A percentile compares a stretch with the other conserved stretches of the same genome.
Evolutionary conservation across 64 coral and sea anemone genomes (phyloP).

Genomic region (Montipora efflorescens): DNA sequence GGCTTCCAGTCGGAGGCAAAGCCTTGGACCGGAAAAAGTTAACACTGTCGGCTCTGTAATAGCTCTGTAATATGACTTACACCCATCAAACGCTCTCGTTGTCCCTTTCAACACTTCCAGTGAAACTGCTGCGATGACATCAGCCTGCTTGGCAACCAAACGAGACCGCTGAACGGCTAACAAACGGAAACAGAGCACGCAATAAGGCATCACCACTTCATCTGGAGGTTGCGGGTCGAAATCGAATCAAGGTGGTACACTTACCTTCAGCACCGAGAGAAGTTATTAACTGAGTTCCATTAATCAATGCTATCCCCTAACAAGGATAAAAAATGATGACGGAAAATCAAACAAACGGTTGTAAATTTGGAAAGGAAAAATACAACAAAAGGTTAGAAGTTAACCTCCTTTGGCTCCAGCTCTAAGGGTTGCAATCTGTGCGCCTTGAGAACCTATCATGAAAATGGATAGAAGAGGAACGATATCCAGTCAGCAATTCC

Average conservation of each 20-base stretch:
- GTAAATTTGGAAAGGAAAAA: not conserved
- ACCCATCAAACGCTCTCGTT: conserved; percentile 67
- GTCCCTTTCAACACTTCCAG: conserved; percentile 80
- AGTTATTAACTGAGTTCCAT: conserved; percentile 97
- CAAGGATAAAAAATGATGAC: not conserved
- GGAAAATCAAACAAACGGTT: not conserved
- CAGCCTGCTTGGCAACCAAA: conserved; percentile 68
- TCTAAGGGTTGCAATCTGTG: conserved; percentile 71
- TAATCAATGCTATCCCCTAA: conserved; percentile 95
- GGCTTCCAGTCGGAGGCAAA: no score
- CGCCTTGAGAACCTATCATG: conserved; percentile 78
- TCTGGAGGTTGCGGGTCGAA: not conserved
- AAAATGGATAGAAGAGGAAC: not conserved
- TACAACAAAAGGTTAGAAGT: not conserved
- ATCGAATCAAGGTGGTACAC: not conserved
- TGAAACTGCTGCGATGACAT: conserved; percentile 76
- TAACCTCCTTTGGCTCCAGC: conserved; percentile 91
- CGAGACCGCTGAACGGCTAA: conserved; percentile 64
- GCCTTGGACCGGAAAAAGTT: no score
- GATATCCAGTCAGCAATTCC: not conserved
- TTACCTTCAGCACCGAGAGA: conserved; percentile 94
- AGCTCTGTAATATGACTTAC: conserved; percentile 20
- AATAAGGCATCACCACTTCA: not conserved
- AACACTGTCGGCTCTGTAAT: not conserved
- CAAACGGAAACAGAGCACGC: not conserved